These are phyloP conservation scores for Helobdella robusta DNA, from an alignment of 2,888 invertebrate genomes.

Conservation along the genomic window DNA sequence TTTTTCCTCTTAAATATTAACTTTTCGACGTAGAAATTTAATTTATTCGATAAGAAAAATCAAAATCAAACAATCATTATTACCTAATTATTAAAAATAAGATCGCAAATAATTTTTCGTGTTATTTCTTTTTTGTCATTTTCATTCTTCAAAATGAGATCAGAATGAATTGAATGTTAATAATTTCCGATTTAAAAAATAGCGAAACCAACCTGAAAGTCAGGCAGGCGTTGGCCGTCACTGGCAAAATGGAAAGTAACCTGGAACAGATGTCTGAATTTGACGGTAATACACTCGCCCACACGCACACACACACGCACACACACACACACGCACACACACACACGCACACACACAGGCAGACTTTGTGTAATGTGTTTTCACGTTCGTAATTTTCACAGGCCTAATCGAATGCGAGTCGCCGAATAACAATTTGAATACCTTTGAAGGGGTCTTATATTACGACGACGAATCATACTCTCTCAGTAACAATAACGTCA, in stretches of 20 bases:
- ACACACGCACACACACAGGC: too few relatives aligned
- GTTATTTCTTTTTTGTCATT: too few relatives aligned
- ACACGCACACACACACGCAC: not conserved
- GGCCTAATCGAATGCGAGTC: conserved; percentile 94
- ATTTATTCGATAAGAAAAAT: too few relatives aligned
- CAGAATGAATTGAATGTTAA: too few relatives aligned
- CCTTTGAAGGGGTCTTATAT: conserved; percentile 85
- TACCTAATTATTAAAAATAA: too few relatives aligned
- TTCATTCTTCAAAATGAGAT: too few relatives aligned
- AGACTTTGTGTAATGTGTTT: not conserved
- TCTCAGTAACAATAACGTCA: conserved; percentile 76
- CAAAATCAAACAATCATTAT: too few relatives aligned
- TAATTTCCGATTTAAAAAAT: conserved; percentile 33
- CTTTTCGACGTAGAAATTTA: too few relatives aligned
- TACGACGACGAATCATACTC: conserved; percentile 61
- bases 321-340: too few relatives aligned
- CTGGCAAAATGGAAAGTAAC: conserved; percentile 70
- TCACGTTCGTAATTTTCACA: too few relatives aligned
- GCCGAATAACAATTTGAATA: conserved; percentile 94
- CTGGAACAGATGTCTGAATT: conserved; percentile 75
- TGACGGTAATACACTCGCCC: conserved; percentile 58
- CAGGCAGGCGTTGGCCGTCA: conserved; percentile 86
- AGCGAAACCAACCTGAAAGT: conserved; percentile 98
- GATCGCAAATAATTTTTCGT: too few relatives aligned
- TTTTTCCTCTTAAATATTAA: too few relatives aligned